A percentile compares a stretch with the other conserved stretches of the same genome.
Conservation (phyloP, 2,113 vertebrate species). For the Scartelaos histophorus region DNA sequence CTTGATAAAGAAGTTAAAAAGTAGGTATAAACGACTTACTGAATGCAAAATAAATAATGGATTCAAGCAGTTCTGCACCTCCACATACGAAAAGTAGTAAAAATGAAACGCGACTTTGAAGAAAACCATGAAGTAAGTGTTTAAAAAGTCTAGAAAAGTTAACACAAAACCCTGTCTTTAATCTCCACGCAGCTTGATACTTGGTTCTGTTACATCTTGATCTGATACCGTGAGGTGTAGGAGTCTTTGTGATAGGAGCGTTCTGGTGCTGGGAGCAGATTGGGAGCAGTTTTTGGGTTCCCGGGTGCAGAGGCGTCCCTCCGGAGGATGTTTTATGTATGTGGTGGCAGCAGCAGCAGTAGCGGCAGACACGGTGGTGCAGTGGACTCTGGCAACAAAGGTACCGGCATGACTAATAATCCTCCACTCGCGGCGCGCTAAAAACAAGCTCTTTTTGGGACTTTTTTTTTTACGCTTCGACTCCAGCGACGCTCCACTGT, state of each 20-base stretch:
- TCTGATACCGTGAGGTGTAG: background rate
- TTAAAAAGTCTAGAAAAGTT: background rate
- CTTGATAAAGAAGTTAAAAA: no score
- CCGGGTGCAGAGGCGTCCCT: background rate
- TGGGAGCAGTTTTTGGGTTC: background rate
- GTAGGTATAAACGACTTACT: no score
- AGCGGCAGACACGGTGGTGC: constrained; percentile 4
- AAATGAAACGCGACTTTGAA: background rate
- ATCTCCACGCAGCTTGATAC: background rate
- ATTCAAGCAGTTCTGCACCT: no score
- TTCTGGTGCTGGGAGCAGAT: background rate
- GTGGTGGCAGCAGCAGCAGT: background rate
- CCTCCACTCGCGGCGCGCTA: background rate
- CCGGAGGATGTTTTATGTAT: constrained; percentile 7
- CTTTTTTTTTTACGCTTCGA: constrained; percentile 9
- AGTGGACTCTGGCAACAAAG: constrained; percentile 6
- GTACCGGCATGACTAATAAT: constrained; percentile 5
- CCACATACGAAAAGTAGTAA: no score
- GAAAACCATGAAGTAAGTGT: background rate
- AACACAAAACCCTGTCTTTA: background rate
- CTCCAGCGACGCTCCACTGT: constrained; percentile 9
- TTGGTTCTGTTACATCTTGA: background rate
- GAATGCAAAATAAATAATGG: no score
- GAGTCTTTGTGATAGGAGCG: background rate
- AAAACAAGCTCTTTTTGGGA: background rate